Base-by-base conservation (phyloP, 2,888 invertebrate genomes). In the Plusia festucae region DNA sequence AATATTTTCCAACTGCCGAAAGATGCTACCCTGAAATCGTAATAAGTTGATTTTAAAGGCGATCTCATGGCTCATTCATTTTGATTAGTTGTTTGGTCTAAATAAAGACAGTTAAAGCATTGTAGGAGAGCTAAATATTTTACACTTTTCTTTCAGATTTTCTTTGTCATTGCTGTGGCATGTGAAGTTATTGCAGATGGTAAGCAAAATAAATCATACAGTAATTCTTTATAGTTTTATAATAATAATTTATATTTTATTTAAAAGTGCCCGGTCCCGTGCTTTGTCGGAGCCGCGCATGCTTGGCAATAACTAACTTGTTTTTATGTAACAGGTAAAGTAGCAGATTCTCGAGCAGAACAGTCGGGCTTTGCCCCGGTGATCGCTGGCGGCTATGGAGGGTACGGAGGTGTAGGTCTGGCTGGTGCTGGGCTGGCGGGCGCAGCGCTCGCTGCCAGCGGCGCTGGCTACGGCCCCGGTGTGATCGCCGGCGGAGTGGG, bases 151-250 rank as follows among this genome's bases (percentile, higher is more conserved):
- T 91, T 90, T 63, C 90, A 94, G 94, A 90, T 94, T 87, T 83
- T 94, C 83, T 92, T 94, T 82, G 90, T 94, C 86, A 86, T 94
- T 90, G 94, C 93, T 76, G 86, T 91, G 79, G 92, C 90, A 86
- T 92, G 88, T 85, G 92, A 87, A 87, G 91, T 89, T 66, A 85
- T 88, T 73, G 94, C 91, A 88, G 91, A 89, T 73, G 92, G 93
- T 93, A 70, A 89, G n/a, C n/a, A n/a, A 34, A 13, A 1, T 13
- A 15, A n/a, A 34, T 15, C 2, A 2, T 30, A 6, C n/a, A 40
- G 15, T n/a, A n/a, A 40, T 15, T 2, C n/a, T 1, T n/a, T 15
- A 24, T 24, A 24, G 2, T 3, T 24, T 24, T 24, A 24, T 24
- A 24, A n/a, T n/a, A n/a, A n/a, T n/a, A n/a, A n/a, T n/a, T n/a